Evolutionary conservation across 2,888 invertebrate genomes (phyloP).

Genomic region (Aplocera efformata): DNA sequence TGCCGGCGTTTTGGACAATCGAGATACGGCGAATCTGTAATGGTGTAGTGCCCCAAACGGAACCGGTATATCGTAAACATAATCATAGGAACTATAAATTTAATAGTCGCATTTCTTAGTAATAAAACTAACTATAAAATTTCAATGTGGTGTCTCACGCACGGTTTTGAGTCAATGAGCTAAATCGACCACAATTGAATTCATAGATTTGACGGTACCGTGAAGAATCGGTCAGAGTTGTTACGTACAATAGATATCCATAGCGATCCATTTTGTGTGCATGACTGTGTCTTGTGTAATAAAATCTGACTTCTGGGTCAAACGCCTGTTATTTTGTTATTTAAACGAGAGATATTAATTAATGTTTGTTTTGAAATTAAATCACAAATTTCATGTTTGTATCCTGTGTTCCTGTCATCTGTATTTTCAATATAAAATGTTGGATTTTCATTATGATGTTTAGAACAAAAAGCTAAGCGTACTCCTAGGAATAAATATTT

Average conservation of each 20-base stretch:
- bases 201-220: conserved; percentile 59
- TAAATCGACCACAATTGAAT: conserved; percentile 71
- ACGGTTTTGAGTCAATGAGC: conserved; percentile 63
- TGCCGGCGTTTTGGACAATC: conserved; percentile 37
- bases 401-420: no score
- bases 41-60: conserved; percentile 42
- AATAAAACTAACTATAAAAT: conserved; percentile 73
- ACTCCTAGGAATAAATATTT: no score
- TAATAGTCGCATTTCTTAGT: conserved; percentile 73
- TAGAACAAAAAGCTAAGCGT: no score
- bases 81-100: conserved; percentile 70
- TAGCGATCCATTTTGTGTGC: conserved; percentile 38
- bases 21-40: conserved; percentile 44
- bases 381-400: no score
- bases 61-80: conserved; percentile 61
- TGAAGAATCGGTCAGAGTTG: conserved; percentile 70
- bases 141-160: conserved; percentile 66
- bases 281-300: conserved; percentile 28
- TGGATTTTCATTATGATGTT: no score
- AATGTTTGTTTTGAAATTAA: no score
- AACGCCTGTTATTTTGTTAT: conserved; percentile 15
- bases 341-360: conserved; percentile 1
- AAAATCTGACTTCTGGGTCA: conserved; percentile 26
- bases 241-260: conserved; percentile 47
- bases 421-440: no score